phyloP scores from a whole-genome alignment of 2,797 vertebrate genomes.

The Mormyrus proboscirostris region DNA sequence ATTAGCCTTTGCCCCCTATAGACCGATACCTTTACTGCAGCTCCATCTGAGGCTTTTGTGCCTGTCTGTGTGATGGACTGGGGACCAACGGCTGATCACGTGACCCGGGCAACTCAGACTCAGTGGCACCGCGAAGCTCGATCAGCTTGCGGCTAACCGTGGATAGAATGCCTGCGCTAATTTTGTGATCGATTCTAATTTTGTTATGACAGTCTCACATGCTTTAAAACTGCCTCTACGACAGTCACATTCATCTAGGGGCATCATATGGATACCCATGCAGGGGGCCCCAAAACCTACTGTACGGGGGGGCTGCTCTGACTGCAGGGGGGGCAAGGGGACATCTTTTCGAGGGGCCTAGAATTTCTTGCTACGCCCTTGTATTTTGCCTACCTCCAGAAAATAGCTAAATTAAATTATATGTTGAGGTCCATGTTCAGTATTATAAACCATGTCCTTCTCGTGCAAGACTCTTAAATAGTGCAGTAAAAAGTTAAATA shows the following conservation, averaged over 20 bases:
- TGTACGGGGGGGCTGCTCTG: neutral
- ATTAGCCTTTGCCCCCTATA: constrained; percentile 46
- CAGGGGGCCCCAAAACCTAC: neutral
- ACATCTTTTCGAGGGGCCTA: neutral
- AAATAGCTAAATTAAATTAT: neutral
- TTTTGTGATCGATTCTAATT: neutral
- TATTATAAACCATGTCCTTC: neutral
- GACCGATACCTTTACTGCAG: constrained; percentile 38
- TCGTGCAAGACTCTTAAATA: neutral
- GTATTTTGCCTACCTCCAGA: neutral
- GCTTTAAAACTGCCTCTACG: neutral
- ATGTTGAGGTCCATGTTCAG: neutral
- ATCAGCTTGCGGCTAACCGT: neutral
- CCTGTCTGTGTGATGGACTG: constrained; percentile 18
- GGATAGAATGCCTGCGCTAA: neutral
- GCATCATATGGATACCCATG: neutral
- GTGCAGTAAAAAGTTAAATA: neutral
- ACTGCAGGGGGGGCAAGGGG: neutral
- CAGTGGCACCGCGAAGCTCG: neutral
- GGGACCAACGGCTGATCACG: neutral
- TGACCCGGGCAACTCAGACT: neutral
- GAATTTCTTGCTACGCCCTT: neutral
- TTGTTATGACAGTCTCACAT: neutral
- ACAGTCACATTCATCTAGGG: neutral
- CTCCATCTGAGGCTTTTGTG: constrained; percentile 21